Evolutionary conservation across 1,140 invertebrate genomes (phyloP).

Genomic region (Triops cancriformis): DNA sequence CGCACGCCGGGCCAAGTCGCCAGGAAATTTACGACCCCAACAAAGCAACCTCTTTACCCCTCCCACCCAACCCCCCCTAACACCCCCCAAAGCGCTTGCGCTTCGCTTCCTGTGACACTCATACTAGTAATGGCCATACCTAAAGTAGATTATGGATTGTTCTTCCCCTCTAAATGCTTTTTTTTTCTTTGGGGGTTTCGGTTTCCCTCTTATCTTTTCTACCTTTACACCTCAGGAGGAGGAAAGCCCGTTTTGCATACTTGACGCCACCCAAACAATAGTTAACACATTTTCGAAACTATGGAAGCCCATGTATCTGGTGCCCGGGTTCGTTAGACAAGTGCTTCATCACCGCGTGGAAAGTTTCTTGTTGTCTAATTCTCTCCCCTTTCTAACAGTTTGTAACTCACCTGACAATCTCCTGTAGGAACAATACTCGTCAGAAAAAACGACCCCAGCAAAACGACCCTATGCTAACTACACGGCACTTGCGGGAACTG

Average conservation of each 20-base stretch:
- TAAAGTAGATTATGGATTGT: constrained; percentile 14
- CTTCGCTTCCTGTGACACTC: constrained; percentile 4
- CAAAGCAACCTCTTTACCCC: background rate
- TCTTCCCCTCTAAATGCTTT: too few species aligned
- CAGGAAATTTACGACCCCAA: constrained; percentile 3
- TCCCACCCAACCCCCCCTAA: background rate
- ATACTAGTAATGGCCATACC: background rate
- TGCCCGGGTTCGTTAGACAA: background rate
- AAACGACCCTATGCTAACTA: too few species aligned
- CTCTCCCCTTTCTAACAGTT: background rate
- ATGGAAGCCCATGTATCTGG: background rate
- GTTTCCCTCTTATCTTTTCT: background rate
- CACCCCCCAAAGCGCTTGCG: background rate
- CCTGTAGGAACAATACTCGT: background rate
- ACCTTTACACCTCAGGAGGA: background rate
- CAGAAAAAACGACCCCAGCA: background rate
- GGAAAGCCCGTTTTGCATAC: background rate
- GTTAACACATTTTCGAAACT: background rate
- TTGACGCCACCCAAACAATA: background rate
- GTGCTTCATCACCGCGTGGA: background rate
- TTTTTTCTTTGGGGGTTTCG: background rate
- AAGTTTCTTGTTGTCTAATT: background rate
- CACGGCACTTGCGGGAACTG: too few species aligned
- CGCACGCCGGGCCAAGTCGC: background rate
- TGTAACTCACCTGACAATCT: background rate